Evolutionary conservation across 1,140 invertebrate genomes (phyloP), one percentile per base, ranked within the genome.

Genomic region (Lerema accius): DNA sequence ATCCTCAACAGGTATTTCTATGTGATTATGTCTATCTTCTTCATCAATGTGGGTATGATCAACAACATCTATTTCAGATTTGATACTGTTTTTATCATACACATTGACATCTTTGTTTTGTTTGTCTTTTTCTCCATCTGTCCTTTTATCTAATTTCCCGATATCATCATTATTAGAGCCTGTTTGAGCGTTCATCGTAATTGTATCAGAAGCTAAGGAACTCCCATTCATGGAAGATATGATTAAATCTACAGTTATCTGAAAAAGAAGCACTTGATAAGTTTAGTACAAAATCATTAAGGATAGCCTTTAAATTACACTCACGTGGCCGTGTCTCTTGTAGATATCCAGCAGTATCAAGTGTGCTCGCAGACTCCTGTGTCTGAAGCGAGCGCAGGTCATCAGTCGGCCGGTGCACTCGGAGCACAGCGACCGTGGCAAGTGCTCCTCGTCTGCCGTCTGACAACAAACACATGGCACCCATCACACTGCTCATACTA

Each of bases 241-340:
- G 3, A 49, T 45, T 58, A 45, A 32, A 9, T 43, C 14, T 19
- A 40, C 10, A 53, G 15, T 40, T n/a, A 39, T 32, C 28, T 32
- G 28, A 32, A 32, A 32, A n/a, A n/a, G n/a, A n/a, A n/a, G n/a
- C n/a, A n/a, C n/a, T n/a, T n/a, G n/a, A n/a, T n/a, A n/a, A n/a
- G n/a, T n/a, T n/a, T n/a, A n/a, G n/a, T n/a, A n/a, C n/a, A n/a
- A n/a, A n/a, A n/a, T n/a, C n/a, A n/a, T n/a, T n/a, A n/a, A n/a
- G n/a, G n/a, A n/a, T n/a, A n/a, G n/a, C n/a, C n/a, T n/a, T n/a
- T n/a, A n/a, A n/a, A n/a, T n/a, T n/a, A 32, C 9, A 32, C 28
- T 32, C 6, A 32, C 28, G 9, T 7, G 6, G 28, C 28, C 28
- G 6, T 32, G 28, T 32, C 28, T 32, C 6, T 9, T 32, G 6